These are phyloP conservation scores for Eueremaeus valkanovi DNA, from an alignment of 2,888 invertebrate species.

Conservation along the genomic window DNA sequence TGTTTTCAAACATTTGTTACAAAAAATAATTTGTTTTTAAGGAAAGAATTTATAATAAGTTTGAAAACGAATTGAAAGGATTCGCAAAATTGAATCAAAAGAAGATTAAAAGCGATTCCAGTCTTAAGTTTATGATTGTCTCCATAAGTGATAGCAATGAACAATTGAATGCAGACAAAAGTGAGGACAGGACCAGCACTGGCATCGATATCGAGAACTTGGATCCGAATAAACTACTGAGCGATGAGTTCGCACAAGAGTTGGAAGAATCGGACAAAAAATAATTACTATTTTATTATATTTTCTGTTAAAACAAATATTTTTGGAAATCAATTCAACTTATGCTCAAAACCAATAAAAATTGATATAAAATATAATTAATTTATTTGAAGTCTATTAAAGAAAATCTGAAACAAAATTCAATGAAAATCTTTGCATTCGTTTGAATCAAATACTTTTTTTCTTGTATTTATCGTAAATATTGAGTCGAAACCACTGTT, in stretches of 20 bases:
- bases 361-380: no score
- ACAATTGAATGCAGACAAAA: not conserved
- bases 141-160: not conserved
- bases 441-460: no score
- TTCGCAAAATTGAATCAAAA: slow-evolving; percentile 30
- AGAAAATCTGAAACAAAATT: no score
- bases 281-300: slow-evolving; percentile 11
- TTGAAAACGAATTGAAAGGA: slow-evolving; percentile 31
- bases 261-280: slow-evolving; percentile 8
- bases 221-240: slow-evolving; percentile 37
- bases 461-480: no score
- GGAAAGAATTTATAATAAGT: slow-evolving; percentile 21
- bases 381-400: no score
- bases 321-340: no score
- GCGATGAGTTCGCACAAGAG: slow-evolving; percentile 35
- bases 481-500: slow-evolving; percentile 8
- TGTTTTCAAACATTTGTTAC: not conserved
- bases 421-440: no score
- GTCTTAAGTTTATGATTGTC: slow-evolving; percentile 31
- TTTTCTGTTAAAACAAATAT: not conserved
- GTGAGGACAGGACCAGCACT: not conserved
- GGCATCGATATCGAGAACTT: slow-evolving; percentile 19
- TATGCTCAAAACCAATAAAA: no score
- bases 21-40: not conserved
- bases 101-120: slow-evolving; percentile 19